Conservation (phyloP, 2,888 invertebrate species). For the Venustoraphidia nigricollis region DNA sequence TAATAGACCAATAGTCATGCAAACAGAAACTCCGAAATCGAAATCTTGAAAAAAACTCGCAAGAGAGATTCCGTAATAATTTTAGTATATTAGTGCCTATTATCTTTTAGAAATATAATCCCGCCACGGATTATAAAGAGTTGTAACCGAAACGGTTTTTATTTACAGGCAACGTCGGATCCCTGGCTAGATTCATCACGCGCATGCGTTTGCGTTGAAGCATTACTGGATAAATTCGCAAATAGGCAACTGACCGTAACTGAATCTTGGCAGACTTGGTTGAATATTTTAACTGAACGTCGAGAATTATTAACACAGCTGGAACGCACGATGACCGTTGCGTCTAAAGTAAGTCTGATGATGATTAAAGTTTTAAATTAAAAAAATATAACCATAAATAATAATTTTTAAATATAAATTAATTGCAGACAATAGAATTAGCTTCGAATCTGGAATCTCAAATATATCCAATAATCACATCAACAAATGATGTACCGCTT, state of each 20-base stretch:
- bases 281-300: conserved; percentile 44
- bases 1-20: too few relatives aligned
- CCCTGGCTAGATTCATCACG: conserved; percentile 51
- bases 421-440: conserved; percentile 43
- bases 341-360: conserved; percentile 39
- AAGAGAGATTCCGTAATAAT: neutral
- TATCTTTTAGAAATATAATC: neutral
- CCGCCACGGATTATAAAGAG: neutral
- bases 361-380: neutral
- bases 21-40: neutral
- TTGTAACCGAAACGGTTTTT: conserved; percentile 8
- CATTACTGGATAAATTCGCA: conserved; percentile 48
- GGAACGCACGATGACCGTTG: conserved; percentile 43
- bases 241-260: conserved; percentile 47
- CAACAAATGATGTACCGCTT: conserved; percentile 26
- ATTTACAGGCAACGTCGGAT: conserved; percentile 39
- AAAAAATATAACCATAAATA: conserved; percentile 2
- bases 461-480: conserved; percentile 58
- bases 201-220: conserved; percentile 49
- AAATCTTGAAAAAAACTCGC: neutral
- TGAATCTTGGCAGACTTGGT: conserved; percentile 56
- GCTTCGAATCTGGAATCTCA: conserved; percentile 53
- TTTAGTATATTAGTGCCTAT: neutral
- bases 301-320: conserved; percentile 32
- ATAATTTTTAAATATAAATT: conserved; percentile 8